Percentiles rank a stretch among this genome's conserved stretches.
phyloP scores from a whole-genome alignment of 2,113 vertebrate genomes.

The Ancistrus triradiatus region DNA sequence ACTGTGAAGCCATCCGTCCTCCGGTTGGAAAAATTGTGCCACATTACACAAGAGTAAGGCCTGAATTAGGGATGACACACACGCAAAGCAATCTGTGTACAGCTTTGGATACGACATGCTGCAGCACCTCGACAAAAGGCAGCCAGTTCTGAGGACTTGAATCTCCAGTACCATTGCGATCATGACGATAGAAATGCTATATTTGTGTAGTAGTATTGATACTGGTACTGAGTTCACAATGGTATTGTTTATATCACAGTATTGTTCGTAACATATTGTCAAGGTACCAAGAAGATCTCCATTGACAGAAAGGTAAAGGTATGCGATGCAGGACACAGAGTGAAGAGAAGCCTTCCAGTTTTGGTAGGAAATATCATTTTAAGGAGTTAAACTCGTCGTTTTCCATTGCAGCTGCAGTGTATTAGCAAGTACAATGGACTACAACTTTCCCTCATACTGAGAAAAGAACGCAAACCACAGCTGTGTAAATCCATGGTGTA shows the following conservation, averaged over 20 bases:
- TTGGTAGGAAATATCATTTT: too few species aligned
- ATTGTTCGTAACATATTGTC: neutral
- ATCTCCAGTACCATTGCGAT: too few species aligned
- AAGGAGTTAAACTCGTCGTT: too few species aligned
- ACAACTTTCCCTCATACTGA: too few species aligned
- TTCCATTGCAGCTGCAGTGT: too few species aligned
- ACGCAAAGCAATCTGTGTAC: slow-evolving; percentile 14
- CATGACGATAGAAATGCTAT: too few species aligned
- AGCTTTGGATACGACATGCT: neutral
- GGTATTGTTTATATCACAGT: neutral
- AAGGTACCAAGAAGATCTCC: neutral
- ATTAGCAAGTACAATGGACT: too few species aligned
- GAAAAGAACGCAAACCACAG: too few species aligned
- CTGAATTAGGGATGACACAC: slow-evolving; percentile 35
- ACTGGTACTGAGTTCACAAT: neutral
- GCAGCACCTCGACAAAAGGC: neutral
- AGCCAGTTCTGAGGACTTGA: neutral
- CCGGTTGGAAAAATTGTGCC: slow-evolving; percentile 13
- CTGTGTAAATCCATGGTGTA: too few species aligned
- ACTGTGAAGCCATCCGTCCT: slow-evolving; percentile 28
- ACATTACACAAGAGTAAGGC: slow-evolving; percentile 47
- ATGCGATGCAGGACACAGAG: too few species aligned
- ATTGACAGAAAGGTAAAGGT: too few species aligned
- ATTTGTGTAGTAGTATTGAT: neutral
- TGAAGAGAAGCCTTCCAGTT: too few species aligned